phyloP scores from a whole-genome alignment of 2,797 vertebrate species.

The Lutjanus campechanus region DNA sequence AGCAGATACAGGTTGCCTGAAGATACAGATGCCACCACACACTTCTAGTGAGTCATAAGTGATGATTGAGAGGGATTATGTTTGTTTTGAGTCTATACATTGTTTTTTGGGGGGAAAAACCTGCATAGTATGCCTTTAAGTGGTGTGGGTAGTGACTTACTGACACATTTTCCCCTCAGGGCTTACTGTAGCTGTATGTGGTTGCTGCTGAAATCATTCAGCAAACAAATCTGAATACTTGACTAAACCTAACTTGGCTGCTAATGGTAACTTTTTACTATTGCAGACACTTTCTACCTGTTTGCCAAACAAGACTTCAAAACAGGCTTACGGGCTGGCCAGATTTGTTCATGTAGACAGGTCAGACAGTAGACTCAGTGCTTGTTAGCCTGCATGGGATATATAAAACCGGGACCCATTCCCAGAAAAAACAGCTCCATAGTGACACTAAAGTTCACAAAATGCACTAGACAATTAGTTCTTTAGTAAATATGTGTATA shows the following conservation, averaged over 20 bases:
- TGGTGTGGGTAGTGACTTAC: not conserved
- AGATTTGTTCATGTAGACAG: not conserved
- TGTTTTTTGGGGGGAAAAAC: no score
- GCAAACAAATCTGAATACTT: not conserved
- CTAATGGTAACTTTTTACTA: not conserved
- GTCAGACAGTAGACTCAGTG: no score
- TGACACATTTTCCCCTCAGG: not conserved
- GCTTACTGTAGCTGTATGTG: not conserved
- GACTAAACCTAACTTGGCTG: not conserved
- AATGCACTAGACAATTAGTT: no score
- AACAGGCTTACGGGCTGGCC: not conserved
- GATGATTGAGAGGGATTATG: no score
- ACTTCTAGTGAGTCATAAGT: no score
- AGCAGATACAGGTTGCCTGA: no score
- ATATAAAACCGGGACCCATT: not conserved
- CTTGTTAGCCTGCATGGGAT: not conserved
- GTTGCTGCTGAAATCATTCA: not conserved
- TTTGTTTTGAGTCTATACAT: no score
- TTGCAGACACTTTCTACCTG: not conserved
- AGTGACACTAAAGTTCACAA: no score
- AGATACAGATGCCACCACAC: no score
- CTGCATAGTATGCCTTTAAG: not conserved
- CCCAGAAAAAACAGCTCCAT: not conserved
- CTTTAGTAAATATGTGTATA: no score
- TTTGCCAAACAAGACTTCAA: no score